phyloP scores from a whole-genome alignment of 2,113 vertebrate species.

The Tychaedon coryphoeus region DNA sequence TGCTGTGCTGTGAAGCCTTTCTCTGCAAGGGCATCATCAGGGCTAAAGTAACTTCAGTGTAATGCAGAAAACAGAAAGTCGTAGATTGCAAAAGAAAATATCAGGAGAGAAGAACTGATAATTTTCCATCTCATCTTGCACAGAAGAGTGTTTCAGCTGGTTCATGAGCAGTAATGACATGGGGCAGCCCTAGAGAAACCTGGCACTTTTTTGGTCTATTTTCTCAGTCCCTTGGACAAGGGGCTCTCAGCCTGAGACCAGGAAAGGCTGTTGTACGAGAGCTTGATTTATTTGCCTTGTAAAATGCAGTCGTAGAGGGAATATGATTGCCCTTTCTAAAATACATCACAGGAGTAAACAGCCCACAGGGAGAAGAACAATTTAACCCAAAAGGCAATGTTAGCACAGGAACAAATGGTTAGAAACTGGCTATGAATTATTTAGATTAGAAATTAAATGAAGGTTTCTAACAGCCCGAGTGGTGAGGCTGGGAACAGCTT shows the following conservation, averaged over 20 bases:
- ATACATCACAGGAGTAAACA: not conserved
- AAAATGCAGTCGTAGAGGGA: not conserved
- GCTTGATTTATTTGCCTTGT: constrained; percentile 40
- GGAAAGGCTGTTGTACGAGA: not conserved
- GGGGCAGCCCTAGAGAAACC: not conserved
- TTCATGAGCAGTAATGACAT: rapidly evolving
- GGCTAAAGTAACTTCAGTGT: not conserved
- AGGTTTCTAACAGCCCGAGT: not conserved
- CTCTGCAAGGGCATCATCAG: not conserved
- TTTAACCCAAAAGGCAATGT: constrained; percentile 39
- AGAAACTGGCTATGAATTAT: constrained; percentile 46
- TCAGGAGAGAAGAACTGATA: not conserved
- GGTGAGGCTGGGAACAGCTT: not conserved
- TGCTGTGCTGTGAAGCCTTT: not conserved
- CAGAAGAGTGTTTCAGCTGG: not conserved
- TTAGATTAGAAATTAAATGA: constrained; percentile 28
- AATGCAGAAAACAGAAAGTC: not conserved
- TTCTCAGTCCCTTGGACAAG: not conserved
- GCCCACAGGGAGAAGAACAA: constrained; percentile 21
- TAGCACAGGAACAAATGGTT: constrained; percentile 35
- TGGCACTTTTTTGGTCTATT: not conserved
- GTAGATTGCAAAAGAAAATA: not conserved
- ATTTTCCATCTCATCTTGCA: not conserved
- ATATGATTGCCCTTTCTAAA: constrained; percentile 49
- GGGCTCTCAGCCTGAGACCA: not conserved